Evolutionary conservation across 2,113 vertebrate genomes (phyloP).

Genomic region (Tiliqua scincoides): DNA sequence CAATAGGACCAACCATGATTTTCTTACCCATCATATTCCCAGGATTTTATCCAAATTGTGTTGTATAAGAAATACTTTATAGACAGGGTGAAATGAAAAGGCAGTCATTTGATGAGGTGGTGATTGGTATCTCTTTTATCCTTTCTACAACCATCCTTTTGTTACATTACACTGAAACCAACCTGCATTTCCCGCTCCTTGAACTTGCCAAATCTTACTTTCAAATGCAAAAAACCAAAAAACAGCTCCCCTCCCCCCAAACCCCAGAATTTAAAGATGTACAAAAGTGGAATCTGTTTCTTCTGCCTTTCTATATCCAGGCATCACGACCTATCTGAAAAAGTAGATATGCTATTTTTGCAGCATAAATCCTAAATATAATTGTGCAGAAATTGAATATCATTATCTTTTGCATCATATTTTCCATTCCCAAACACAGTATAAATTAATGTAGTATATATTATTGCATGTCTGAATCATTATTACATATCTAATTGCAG

Average conservation of each 20-base stretch:
- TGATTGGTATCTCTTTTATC: neutral
- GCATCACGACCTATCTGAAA: neutral
- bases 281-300: neutral
- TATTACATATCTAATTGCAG: neutral
- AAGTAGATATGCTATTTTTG: neutral
- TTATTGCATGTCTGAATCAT: neutral
- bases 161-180: neutral
- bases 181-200: neutral
- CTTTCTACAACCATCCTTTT: neutral
- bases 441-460: neutral
- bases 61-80: neutral
- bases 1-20: neutral
- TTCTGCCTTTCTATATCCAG: neutral
- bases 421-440: neutral
- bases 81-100: neutral
- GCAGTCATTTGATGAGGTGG: neutral
- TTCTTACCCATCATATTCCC: neutral
- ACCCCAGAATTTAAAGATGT: neutral
- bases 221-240: neutral
- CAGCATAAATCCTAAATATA: neutral
- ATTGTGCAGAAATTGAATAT: neutral
- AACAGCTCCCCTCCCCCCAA: too few relatives aligned
- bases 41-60: neutral
- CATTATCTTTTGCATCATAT: neutral
- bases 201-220: neutral